Base-by-base conservation (phyloP, 2,797 vertebrate species). In the Hyperoplus immaculatus region DNA sequence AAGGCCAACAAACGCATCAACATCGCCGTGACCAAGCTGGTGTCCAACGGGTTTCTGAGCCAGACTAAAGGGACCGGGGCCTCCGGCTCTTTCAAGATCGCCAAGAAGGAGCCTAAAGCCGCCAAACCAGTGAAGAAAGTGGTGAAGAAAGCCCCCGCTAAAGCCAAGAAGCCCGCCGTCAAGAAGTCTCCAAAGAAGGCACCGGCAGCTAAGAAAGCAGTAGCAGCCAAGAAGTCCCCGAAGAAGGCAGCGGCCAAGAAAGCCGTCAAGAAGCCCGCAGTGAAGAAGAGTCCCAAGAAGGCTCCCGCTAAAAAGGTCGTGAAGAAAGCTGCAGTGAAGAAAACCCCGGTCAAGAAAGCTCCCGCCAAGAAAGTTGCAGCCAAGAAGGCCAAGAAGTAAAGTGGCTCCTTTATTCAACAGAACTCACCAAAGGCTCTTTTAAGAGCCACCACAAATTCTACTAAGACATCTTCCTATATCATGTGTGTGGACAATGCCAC, bases 331-430 rank as follows among this genome's bases (percentile, higher is more conserved):
- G 4, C 58, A 3, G 58, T n/a, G 1, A 60, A 60, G 41, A 41
- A 10, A 46, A 3, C 59, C 4, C 10, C 59, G 0, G 13, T 13
- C 2, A 58, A 41, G 56, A 56, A 56, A 13, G 1, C 13, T 16
- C 36, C 58, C 0, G 29, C 29, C 29, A 60, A 60, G 41, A 60
- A 60, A 11, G 12, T 16, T 6, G 57, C 57, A 0, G n/a, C 56
- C 5, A 61, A 61, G 42, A 61, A 61, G 59, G n/a, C 42, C 11
- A 61, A 61, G 59, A 61, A 61, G 59, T 61, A 45, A 61, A 46
- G 14, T 16, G 10, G 39, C 7, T 14, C 29, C 11, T 8, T 7
- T 43, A 15, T 11, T 21, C 2, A 36, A 3, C 36, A 21, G 3
- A 3, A 29, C 29, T 29, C 60, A 62, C 13, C 43, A 62, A 62